phyloP scores from a whole-genome alignment of 2,797 vertebrate genomes.

The Emys orbicularis region DNA sequence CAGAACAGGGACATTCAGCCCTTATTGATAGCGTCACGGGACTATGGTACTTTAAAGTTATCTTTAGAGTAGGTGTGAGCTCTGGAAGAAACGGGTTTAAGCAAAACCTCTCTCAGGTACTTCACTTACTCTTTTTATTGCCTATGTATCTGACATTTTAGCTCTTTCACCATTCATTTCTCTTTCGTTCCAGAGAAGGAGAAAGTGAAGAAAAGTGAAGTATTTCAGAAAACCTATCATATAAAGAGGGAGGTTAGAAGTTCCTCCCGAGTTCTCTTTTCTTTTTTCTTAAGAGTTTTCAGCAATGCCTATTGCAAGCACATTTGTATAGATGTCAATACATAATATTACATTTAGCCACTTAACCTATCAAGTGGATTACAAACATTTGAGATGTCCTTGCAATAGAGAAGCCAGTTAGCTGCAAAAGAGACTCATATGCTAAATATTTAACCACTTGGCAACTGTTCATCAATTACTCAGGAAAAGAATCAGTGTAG shows the following conservation, averaged over 20 bases:
- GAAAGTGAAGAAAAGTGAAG: not conserved
- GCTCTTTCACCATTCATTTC: not conserved
- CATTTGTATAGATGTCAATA: conserved; percentile 19
- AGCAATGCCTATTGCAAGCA: not conserved
- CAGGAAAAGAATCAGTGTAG: not conserved
- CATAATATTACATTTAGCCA: not conserved
- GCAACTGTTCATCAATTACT: not conserved
- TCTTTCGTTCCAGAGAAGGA: not conserved
- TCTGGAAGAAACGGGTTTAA: not conserved
- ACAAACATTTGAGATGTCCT: conserved; percentile 33
- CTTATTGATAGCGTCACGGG: conserved; percentile 1
- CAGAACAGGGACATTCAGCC: not conserved
- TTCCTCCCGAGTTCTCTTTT: not conserved
- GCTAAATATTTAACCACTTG: conserved; percentile 51
- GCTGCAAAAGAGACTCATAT: conserved; percentile 20
- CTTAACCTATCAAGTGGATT: not conserved
- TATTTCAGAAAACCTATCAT: not conserved
- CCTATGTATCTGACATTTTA: not conserved
- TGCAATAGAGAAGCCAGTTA: conserved; percentile 19
- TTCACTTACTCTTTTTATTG: not conserved
- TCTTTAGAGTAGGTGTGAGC: not conserved
- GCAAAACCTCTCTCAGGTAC: not conserved
- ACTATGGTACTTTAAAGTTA: not conserved
- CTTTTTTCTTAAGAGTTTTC: not conserved
- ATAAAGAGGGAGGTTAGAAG: not conserved